Evolutionary conservation across 2,797 vertebrate genomes (phyloP).

Genomic region (Molothrus ater): DNA sequence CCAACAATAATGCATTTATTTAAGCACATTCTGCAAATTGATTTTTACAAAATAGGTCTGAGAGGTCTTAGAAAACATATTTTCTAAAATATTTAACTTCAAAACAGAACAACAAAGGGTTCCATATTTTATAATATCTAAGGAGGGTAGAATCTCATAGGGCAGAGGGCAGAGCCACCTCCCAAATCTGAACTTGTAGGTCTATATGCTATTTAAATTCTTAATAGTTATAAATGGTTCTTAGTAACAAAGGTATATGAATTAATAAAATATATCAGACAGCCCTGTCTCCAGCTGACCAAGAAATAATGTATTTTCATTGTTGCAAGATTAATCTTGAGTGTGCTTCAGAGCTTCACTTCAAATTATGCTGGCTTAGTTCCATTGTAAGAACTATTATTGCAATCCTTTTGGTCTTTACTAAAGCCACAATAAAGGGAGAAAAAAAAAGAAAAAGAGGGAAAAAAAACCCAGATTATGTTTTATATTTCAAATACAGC

Average conservation of each 20-base stretch:
- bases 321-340: slow-evolving; percentile 1
- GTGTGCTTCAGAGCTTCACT: not conserved
- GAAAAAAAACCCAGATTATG: fast-evolving
- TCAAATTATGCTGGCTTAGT: not conserved
- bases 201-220: not conserved
- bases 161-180: not conserved
- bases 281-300: not conserved
- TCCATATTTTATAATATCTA: not conserved
- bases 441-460: not conserved
- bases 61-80: not conserved
- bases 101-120: not conserved
- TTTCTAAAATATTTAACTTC: not conserved
- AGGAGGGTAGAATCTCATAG: not conserved
- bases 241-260: not conserved
- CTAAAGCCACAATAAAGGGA: not conserved
- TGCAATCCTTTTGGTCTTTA: not conserved
- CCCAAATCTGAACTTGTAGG: not conserved
- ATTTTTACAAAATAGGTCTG: not conserved
- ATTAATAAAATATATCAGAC: slow-evolving; percentile 14
- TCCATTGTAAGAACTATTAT: not conserved
- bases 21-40: not conserved
- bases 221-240: not conserved
- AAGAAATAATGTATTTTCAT: not conserved
- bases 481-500: not conserved
- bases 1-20: not conserved